Evolutionary conservation across 1,140 invertebrate genomes (phyloP), one percentile per base, ranked within the genome.

Genomic region (Proales similis): DNA sequence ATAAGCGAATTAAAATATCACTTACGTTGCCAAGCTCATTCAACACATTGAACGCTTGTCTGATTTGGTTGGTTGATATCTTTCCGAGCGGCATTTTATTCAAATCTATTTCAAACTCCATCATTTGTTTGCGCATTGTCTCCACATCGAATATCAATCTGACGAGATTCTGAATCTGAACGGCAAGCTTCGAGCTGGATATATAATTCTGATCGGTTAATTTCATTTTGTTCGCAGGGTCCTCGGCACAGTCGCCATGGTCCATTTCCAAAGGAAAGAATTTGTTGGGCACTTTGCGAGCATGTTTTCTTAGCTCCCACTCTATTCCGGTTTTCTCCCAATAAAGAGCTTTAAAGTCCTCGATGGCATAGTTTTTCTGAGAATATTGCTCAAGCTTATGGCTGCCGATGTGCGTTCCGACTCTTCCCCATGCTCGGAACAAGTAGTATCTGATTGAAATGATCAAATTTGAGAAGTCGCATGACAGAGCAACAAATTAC

Each of bases 1-100:
- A 14, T 51, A 27, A 4, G 12, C n/a, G 14, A 36, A 36, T 24
- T 33, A 27, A 39, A 53, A 6, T 3, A 33, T 38, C 20, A 1
- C 87, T 74, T 7, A 85, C 69, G 27, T 81, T 73, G 67, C 86
- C 82, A 14, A 93, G 72, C 68, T 93, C 85, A 1, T 80, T 84
- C 1, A 97, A 73, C 17, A 93, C 83, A 32, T 72, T 75, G 70
- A 87, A 97, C 0, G 90, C 92, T 45, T 82, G 78, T 68, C 87
- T 81, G 32, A 98, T 85, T 77, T 97, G 91, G 64, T 84, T 84
- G 68, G 86, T 84, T 9, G 91, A 95, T 0, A 98, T 72, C 78
- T 97, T 97, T 42, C 92, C 93, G 1, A 97, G 76, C 0, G 93
- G 93, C 91, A 97, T 93, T 77, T 96, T 95, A 48, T 92, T 88